Evolutionary conservation across 2,113 vertebrate species (phyloP).

Genomic region (Numida meleagris): DNA sequence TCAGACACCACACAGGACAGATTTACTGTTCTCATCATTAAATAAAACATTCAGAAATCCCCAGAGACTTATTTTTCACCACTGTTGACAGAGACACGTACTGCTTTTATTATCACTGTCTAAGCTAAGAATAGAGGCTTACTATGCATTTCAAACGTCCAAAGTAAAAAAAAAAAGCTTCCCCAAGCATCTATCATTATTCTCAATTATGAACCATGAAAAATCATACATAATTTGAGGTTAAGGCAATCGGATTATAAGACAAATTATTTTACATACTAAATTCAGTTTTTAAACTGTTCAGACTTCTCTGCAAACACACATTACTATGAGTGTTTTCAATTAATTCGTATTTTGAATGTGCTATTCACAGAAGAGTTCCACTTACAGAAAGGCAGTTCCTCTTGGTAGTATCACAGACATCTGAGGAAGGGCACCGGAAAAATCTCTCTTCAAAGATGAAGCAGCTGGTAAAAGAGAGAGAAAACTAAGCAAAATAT

Average conservation of each 20-base stretch:
- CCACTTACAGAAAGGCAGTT: conserved; percentile 7
- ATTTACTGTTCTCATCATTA: conserved; percentile 32
- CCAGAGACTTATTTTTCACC: conserved; percentile 6
- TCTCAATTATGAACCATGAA: not conserved
- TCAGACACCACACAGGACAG: conserved; percentile 38
- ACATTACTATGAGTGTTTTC: not conserved
- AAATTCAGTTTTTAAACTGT: not conserved
- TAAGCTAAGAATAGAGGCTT: not conserved
- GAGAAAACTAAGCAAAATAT: not conserved
- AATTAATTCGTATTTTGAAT: not conserved
- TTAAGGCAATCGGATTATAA: not conserved
- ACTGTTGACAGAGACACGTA: conserved; percentile 19
- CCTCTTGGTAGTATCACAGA: not conserved
- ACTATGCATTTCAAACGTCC: conserved; percentile 7
- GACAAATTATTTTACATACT: not conserved
- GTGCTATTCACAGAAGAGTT: not conserved
- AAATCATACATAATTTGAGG: not conserved
- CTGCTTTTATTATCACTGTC: conserved; percentile 36
- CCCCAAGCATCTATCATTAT: not conserved
- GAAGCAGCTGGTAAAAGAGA: not conserved
- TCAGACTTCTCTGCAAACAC: not conserved
- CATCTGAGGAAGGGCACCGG: not conserved
- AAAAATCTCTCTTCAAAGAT: conserved; percentile 10
- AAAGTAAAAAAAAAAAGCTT: not conserved
- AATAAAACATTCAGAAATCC: conserved; percentile 21